phyloP scores from a whole-genome alignment of 2,113 vertebrate genomes.

The Crypturellus undulatus region DNA sequence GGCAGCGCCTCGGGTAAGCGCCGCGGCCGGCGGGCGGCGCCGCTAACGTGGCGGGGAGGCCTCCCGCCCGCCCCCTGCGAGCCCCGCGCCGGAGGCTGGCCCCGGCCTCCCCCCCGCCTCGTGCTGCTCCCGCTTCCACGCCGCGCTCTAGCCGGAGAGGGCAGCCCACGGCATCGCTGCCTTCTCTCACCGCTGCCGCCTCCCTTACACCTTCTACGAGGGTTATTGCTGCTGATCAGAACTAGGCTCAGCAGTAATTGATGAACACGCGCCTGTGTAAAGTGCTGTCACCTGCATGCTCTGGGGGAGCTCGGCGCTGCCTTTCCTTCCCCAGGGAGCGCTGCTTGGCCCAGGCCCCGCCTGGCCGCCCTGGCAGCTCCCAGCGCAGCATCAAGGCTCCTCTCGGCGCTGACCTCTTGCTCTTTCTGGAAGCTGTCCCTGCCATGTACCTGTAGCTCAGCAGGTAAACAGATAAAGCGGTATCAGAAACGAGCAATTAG shows the following conservation, averaged over 20 bases:
- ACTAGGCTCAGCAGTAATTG: not conserved
- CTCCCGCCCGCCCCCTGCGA: no score
- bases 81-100: no score
- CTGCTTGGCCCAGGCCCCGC: not conserved
- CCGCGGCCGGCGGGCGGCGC: no score
- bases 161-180: not conserved
- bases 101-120: no score
- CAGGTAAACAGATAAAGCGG: not conserved
- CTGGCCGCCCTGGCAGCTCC: not conserved
- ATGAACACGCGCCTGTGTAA: not conserved
- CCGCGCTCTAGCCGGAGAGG: no score
- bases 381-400: not conserved
- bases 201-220: not conserved
- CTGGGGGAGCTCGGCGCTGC: not conserved
- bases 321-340: not conserved
- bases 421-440: not conserved
- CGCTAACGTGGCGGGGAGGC: constrained; percentile 66
- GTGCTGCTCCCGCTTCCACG: no score
- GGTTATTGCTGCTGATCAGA: not conserved
- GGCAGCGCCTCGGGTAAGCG: constrained; percentile 89
- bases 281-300: not conserved
- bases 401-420: not conserved
- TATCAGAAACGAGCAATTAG: not conserved
- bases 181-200: not conserved
- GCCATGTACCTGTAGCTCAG: not conserved